These are phyloP conservation scores for Eilema griseolum DNA, from an alignment of 2,888 invertebrate species.

Conservation along the genomic window DNA sequence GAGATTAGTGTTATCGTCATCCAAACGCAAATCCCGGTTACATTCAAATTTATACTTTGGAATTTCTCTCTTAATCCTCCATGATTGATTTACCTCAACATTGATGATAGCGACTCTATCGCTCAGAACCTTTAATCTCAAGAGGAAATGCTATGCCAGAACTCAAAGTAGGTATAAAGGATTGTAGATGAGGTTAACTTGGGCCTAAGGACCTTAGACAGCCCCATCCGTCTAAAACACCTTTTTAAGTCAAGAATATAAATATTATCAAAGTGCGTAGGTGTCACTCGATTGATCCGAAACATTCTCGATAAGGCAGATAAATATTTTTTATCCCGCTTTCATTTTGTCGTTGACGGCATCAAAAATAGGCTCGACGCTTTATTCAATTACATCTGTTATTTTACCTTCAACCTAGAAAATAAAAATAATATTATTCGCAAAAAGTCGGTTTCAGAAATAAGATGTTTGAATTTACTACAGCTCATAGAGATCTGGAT, in stretches of 20 bases:
- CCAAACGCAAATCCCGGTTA: no score
- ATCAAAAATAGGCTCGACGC: slow-evolving; percentile 10
- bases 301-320: slow-evolving; percentile 13
- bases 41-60: not conserved
- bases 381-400: slow-evolving; percentile 16
- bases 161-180: no score
- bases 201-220: not conserved
- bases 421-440: not conserved
- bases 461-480: slow-evolving; percentile 6
- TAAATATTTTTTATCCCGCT: slow-evolving; percentile 16
- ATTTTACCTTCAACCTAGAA: not conserved
- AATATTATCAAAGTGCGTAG: slow-evolving; percentile 17
- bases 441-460: slow-evolving; percentile 1
- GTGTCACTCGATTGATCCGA: slow-evolving; percentile 20
- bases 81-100: not conserved
- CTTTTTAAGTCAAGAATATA: not conserved
- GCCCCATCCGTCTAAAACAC: not conserved
- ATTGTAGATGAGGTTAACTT: not conserved
- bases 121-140: no score
- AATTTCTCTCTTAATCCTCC: not conserved
- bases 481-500: slow-evolving; percentile 26
- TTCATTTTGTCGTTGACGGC: not conserved
- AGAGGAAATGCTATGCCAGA: no score
- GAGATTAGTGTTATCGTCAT: not conserved
- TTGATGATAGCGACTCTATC: not conserved